Conservation (phyloP, 2,113 vertebrate genomes). For the Naja naja region DNA sequence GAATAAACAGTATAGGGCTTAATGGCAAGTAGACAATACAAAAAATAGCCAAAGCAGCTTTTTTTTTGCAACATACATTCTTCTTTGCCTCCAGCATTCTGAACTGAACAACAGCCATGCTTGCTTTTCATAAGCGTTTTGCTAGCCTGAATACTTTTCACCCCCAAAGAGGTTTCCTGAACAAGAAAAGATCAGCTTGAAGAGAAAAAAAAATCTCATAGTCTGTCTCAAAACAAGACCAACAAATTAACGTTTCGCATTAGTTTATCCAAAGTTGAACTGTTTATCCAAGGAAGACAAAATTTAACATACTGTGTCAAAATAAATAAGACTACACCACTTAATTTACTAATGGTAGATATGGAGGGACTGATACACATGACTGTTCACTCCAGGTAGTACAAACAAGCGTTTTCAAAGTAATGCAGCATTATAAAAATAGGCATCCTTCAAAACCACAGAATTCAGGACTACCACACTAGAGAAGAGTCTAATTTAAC, state of each 20-base stretch:
- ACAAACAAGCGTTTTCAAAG: not conserved
- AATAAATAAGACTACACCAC: not conserved
- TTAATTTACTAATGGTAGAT: not conserved
- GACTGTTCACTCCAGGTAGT: not conserved
- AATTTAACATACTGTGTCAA: not conserved
- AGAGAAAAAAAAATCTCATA: not conserved
- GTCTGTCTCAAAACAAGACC: not conserved
- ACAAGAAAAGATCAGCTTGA: not conserved
- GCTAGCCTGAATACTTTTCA: not conserved
- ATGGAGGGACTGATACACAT: not conserved
- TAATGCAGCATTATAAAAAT: not conserved
- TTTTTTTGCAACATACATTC: not conserved
- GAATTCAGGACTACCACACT: not conserved
- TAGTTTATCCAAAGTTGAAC: not conserved
- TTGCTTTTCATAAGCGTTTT: not conserved
- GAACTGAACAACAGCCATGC: not conserved
- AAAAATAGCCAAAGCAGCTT: not conserved
- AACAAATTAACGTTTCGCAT: not conserved
- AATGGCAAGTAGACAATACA: not conserved
- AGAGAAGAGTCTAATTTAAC: not conserved
- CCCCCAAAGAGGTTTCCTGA: not conserved
- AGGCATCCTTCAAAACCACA: not conserved
- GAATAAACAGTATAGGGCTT: not conserved
- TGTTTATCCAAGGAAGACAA: not conserved
- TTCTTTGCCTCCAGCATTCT: not conserved